Percentiles rank a stretch among this genome's conserved stretches.
phyloP scores from a whole-genome alignment of 2,888 invertebrate species.

The Meliscaeva auricollis region DNA sequence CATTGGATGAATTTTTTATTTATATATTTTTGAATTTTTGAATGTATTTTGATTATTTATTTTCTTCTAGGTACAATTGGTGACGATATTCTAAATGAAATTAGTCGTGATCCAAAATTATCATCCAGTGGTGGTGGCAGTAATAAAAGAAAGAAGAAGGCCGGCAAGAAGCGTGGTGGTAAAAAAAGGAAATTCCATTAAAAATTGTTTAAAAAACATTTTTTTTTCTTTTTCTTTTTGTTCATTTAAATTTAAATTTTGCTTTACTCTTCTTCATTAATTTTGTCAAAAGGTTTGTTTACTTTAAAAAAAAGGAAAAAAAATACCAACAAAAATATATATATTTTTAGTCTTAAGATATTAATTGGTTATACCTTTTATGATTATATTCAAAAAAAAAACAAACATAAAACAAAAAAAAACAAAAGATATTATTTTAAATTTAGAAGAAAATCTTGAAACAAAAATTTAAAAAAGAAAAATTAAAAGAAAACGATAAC shows the following conservation, averaged over 20 bases:
- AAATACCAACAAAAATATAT: background rate
- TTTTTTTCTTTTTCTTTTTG: conserved; percentile 13
- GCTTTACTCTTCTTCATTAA: conserved; percentile 14
- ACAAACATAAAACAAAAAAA: conserved; percentile 14
- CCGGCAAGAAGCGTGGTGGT: conserved; percentile 83
- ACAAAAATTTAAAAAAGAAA: conserved; percentile 18
- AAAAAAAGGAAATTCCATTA: conserved; percentile 85
- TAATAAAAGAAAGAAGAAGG: conserved; percentile 82
- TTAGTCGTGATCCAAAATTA: conserved; percentile 81
- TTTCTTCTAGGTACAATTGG: conserved; percentile 86
- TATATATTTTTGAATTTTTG: background rate
- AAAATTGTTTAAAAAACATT: conserved; percentile 61
- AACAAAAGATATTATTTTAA: conserved; percentile 45
- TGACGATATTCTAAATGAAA: conserved; percentile 90
- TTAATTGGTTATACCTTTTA: conserved; percentile 34
- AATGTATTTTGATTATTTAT: conserved; percentile 12
- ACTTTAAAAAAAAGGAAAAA: conserved; percentile 2
- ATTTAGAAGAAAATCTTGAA: conserved; percentile 36
- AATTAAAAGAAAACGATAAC: background rate
- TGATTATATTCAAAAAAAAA: conserved; percentile 34
- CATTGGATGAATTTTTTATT: background rate
- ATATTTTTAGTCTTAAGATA: conserved; percentile 33
- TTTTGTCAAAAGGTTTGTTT: conserved; percentile 12
- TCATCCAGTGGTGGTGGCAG: conserved; percentile 84
- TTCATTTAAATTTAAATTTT: too few species aligned